Conservation (phyloP, 2,113 vertebrate genomes). For the Rhinichthys klamathensis region DNA sequence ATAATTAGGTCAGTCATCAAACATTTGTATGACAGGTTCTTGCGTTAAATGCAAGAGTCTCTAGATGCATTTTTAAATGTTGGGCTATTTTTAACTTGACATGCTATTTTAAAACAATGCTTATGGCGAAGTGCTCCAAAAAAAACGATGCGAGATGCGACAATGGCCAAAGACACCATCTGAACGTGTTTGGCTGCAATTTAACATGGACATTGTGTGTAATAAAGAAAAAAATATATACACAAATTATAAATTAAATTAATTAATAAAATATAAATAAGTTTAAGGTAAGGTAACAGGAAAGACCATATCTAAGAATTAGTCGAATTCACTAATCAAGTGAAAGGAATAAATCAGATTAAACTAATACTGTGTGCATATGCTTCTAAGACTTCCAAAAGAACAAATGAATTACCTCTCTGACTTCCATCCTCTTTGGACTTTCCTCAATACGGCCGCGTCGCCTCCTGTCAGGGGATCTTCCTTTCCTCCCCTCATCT, state of each 20-base stretch:
- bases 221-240: background rate
- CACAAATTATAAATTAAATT: background rate
- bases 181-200: background rate
- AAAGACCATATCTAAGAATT: background rate
- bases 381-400: background rate
- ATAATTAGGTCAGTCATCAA: background rate
- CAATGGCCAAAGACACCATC: background rate
- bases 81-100: background rate
- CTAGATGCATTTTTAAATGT: background rate
- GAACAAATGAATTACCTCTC: constrained; percentile 57
- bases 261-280: too few relatives aligned
- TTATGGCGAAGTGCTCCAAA: background rate
- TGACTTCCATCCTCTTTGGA: constrained; percentile 52
- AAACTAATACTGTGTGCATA: background rate
- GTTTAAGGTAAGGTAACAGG: background rate
- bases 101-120: background rate
- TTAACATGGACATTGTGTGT: background rate
- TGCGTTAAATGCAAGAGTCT: background rate
- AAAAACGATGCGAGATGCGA: background rate
- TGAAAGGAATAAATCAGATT: background rate
- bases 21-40: background rate
- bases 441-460: constrained; percentile 60
- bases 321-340: too few relatives aligned
- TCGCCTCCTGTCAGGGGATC: constrained; percentile 67
- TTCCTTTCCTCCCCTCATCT: constrained; percentile 62